phyloP scores from a whole-genome alignment of 2,113 vertebrate species.

The Centropus unirufus region DNA sequence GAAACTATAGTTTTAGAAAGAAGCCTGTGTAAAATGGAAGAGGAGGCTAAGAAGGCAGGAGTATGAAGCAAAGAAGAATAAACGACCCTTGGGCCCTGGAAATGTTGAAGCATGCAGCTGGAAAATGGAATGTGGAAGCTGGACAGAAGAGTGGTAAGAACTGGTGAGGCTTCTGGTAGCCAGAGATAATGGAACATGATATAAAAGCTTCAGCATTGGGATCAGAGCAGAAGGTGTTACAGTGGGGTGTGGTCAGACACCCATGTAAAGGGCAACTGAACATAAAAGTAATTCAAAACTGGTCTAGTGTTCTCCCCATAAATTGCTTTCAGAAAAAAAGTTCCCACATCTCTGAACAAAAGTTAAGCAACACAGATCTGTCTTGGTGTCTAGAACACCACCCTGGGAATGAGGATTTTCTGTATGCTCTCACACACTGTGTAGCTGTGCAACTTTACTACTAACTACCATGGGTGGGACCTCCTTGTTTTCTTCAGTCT shows the following conservation, averaged over 20 bases:
- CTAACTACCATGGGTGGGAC: neutral
- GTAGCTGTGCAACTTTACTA: neutral
- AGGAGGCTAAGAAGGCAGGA: neutral
- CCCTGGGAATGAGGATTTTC: neutral
- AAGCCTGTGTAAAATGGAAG: neutral
- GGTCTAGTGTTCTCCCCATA: neutral
- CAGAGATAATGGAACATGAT: neutral
- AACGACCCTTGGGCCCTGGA: neutral
- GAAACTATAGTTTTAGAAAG: neutral
- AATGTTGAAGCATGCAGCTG: neutral
- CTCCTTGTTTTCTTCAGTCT: neutral
- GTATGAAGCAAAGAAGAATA: neutral
- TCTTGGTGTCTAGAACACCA: neutral
- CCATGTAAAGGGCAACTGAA: neutral
- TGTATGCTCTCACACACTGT: accelerated
- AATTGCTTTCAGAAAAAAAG: neutral
- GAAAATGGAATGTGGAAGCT: neutral
- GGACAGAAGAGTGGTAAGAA: neutral
- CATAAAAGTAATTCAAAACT: neutral
- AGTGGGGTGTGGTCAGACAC: accelerated
- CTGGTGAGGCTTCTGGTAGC: neutral
- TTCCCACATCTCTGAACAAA: neutral
- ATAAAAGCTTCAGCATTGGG: neutral
- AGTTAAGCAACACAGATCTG: neutral
- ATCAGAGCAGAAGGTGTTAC: neutral